phyloP scores from a whole-genome alignment of 1,140 invertebrate genomes.

The Hestina assimilis region DNA sequence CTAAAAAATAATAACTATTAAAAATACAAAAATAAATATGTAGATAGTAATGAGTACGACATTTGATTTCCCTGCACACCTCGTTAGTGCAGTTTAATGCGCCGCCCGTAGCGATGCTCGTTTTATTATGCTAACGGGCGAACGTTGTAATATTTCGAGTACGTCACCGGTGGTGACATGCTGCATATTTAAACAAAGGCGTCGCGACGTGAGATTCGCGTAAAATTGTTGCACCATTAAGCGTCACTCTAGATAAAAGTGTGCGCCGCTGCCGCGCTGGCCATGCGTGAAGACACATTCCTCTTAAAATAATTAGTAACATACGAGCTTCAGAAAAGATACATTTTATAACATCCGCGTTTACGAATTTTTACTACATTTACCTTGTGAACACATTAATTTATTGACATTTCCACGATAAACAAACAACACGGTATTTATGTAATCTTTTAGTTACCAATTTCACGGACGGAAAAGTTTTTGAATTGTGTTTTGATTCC shows the following conservation, averaged over 20 bases:
- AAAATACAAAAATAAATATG: background rate
- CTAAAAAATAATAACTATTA: background rate
- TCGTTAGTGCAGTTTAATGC: constrained; percentile 74
- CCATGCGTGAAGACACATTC: constrained; percentile 24
- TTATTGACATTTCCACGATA: too few species aligned
- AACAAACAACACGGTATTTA: too few species aligned
- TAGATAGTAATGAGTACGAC: constrained; percentile 40
- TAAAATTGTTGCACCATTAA: constrained; percentile 48
- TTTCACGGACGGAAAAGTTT: too few species aligned
- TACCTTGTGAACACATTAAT: too few species aligned
- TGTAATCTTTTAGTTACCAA: too few species aligned
- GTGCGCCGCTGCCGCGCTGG: constrained; percentile 11
- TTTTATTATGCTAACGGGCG: constrained; percentile 74
- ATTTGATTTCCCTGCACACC: constrained; percentile 62
- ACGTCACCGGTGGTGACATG: constrained; percentile 69
- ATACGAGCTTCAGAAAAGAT: constrained; percentile 13
- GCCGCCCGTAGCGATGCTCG: constrained; percentile 63
- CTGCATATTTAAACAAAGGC: constrained; percentile 74
- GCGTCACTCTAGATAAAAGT: constrained; percentile 55
- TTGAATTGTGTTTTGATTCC: too few species aligned
- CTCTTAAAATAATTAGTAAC: constrained; percentile 20
- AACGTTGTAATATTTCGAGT: constrained; percentile 72
- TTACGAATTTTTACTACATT: too few species aligned
- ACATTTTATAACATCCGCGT: too few species aligned
- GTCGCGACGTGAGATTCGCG: constrained; percentile 47